Percentiles rank a stretch among this genome's conserved stretches.
Evolutionary conservation across 2,888 invertebrate species (phyloP).

Genomic region (Ormyrus nitidulus): DNA sequence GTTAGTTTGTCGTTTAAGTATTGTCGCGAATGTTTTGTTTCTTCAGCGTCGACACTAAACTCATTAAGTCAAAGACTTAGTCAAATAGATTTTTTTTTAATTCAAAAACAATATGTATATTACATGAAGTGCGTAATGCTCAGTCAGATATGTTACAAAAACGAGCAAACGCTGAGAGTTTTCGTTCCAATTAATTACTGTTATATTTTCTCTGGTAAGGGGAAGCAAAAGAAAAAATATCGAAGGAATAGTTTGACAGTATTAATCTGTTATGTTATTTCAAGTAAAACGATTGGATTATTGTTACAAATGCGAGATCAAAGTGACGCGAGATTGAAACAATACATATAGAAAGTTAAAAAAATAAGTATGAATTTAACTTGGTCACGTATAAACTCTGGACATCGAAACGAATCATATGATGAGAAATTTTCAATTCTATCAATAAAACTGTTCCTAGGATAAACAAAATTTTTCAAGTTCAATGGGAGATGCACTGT

Average conservation of each 20-base stretch:
- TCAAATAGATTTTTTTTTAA: no score
- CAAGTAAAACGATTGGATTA: slow-evolving; percentile 14
- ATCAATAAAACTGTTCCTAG: slow-evolving; percentile 39
- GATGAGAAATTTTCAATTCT: slow-evolving; percentile 40
- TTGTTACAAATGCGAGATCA: slow-evolving; percentile 35
- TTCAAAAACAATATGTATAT: no score
- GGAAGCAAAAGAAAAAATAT: slow-evolving; percentile 12
- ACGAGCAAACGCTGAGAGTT: not conserved
- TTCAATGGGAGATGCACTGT: slow-evolving; percentile 2
- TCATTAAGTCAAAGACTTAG: slow-evolving; percentile 1
- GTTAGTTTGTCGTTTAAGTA: not conserved
- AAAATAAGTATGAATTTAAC: slow-evolving; percentile 9
- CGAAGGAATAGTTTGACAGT: slow-evolving; percentile 20
- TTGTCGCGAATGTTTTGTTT: not conserved
- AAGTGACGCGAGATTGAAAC: slow-evolving; percentile 22
- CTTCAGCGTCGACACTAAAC: not conserved
- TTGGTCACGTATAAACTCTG: slow-evolving; percentile 28
- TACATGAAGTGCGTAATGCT: slow-evolving; percentile 22
- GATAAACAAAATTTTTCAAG: slow-evolving; percentile 28
- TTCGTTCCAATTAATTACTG: slow-evolving; percentile 7
- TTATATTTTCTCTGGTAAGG: slow-evolving; percentile 21
- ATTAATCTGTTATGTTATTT: slow-evolving; percentile 18
- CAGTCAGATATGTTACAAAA: slow-evolving; percentile 16
- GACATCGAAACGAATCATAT: slow-evolving; percentile 36
- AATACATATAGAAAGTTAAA: slow-evolving; percentile 21